Conservation (phyloP, 2,797 vertebrate genomes). For the Centroberyx gerrardi region DNA sequence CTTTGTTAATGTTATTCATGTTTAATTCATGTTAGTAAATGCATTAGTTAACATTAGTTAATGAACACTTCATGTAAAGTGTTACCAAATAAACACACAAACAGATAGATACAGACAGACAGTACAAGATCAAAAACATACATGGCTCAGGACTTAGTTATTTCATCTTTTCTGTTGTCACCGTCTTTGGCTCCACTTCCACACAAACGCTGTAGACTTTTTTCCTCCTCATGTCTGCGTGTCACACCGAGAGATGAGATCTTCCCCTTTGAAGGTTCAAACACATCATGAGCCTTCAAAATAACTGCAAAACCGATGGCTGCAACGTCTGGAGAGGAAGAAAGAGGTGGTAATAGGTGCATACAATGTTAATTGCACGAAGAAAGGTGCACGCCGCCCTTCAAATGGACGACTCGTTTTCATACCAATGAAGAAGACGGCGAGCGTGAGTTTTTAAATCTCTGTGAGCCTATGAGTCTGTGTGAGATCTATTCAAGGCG, state of each 20-base stretch:
- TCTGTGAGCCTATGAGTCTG: not conserved
- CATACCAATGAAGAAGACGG: not conserved
- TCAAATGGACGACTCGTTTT: conserved; percentile 9
- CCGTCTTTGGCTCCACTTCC: too few relatives aligned
- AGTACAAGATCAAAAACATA: too few relatives aligned
- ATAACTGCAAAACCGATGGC: conserved; percentile 9
- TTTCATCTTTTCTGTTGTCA: too few relatives aligned
- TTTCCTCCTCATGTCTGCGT: too few relatives aligned
- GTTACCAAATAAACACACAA: too few relatives aligned
- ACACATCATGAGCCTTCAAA: not conserved
- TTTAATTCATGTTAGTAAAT: too few relatives aligned
- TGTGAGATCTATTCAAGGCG: not conserved
- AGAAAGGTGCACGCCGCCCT: not conserved
- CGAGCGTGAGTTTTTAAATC: not conserved
- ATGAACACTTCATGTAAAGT: too few relatives aligned
- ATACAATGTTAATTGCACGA: not conserved
- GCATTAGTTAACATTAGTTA: too few relatives aligned
- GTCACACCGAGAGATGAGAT: not conserved
- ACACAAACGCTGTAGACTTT: too few relatives aligned
- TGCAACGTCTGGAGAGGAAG: not conserved
- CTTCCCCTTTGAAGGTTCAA: not conserved
- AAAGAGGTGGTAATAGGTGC: not conserved
- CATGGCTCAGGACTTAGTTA: too few relatives aligned
- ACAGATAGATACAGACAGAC: too few relatives aligned
- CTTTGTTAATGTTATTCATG: too few relatives aligned